Evolutionary conservation across 2,113 vertebrate species (phyloP), one percentile per base, ranked within the genome.

Genomic region (Promerops cafer): DNA sequence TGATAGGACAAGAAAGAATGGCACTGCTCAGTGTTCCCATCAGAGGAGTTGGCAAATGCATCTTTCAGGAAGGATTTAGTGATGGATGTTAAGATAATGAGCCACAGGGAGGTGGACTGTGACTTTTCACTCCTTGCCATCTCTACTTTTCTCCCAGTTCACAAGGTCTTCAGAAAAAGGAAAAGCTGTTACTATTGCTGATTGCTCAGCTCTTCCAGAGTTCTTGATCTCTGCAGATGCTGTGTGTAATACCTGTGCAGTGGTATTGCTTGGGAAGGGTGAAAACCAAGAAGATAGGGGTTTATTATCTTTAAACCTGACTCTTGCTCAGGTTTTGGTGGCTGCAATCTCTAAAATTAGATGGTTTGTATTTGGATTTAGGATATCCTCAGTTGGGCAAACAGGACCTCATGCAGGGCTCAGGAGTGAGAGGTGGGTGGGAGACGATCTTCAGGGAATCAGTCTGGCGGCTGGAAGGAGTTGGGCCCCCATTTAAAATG

Each of bases 401-500:
- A 56, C 7, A 13, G 87, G 37, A 64, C 23, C 0, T 3, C 21
- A 24, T 9, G 16, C 0, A 1, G 49, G 63, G 22, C 57, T 70
- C 20, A 11, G 17, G 63, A 63, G 19, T 11, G 54, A 87, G 66
- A 68, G 8, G 18, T 30, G 24, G 7, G 5, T 79, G 33, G 30
- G 49, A 27, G 27, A 27, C 2, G 3, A 66, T 35, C 42, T 66
- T 76, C 19, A 52, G 50, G 45, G 87, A 80, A 17, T 1, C 17
- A 54, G 44, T 66, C 22, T 2, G 15, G 64, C 0, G 1, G 52
- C 75, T 80, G 83, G 90, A 81, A 78, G 54, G 79, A 93, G 52
- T 68, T 56, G n/a, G 95, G 60, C 69, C 83, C 83, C 87, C 8
- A 1, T 92, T 83, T 90, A 93, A 96, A 95, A 96, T 97, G 96